Percentiles rank a stretch among this genome's conserved stretches.
Evolutionary conservation across 2,888 invertebrate genomes (phyloP).

Genomic region (Rhodophaea formosa): DNA sequence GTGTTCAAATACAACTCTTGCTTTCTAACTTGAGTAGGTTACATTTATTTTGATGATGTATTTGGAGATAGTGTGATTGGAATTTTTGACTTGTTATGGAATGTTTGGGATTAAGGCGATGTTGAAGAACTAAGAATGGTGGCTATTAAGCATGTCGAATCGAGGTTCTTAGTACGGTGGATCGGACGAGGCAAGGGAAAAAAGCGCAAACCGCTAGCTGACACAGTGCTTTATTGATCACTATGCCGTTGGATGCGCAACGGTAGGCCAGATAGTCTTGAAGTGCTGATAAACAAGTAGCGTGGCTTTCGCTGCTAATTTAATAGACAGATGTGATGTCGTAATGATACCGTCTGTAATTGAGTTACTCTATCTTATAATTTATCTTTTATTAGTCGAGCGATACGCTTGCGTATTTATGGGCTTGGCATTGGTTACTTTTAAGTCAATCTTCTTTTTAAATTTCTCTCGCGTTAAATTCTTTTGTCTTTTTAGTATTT

Average conservation of each 20-base stretch:
- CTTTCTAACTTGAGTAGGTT: slow-evolving; percentile 51
- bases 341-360: slow-evolving; percentile 6
- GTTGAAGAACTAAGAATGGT: slow-evolving; percentile 25
- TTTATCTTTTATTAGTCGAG: slow-evolving; percentile 12
- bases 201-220: slow-evolving; percentile 75
- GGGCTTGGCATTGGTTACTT: neutral
- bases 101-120: slow-evolving; percentile 15
- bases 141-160: slow-evolving; percentile 55
- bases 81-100: slow-evolving; percentile 7
- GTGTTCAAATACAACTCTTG: slow-evolving; percentile 50
- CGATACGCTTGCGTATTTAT: slow-evolving; percentile 1
- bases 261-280: slow-evolving; percentile 41
- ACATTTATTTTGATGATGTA: slow-evolving; percentile 18
- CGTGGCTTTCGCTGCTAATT: slow-evolving; percentile 35
- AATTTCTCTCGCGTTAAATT: neutral
- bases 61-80: neutral
- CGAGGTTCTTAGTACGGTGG: slow-evolving; percentile 47
- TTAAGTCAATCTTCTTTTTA: neutral
- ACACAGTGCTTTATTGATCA: slow-evolving; percentile 76
- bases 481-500: too few relatives aligned
- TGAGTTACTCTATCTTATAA: slow-evolving; percentile 11
- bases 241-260: slow-evolving; percentile 62
- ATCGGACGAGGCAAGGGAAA: slow-evolving; percentile 56
- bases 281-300: slow-evolving; percentile 31
- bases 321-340: slow-evolving; percentile 29